Conservation (phyloP, 2,888 invertebrate genomes). For the Drosophila dives region DNA sequence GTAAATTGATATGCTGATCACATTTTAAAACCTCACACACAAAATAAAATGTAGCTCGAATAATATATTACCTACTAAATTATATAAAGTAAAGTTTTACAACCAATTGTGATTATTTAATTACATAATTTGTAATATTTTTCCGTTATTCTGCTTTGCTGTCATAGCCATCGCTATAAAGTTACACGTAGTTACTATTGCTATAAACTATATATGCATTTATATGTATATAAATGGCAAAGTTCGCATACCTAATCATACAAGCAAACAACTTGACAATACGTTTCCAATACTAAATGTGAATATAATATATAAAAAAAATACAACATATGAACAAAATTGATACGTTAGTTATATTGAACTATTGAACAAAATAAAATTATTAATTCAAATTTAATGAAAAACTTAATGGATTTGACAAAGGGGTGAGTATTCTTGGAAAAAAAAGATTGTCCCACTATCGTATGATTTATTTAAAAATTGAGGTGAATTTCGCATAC, state of each 20-base stretch:
- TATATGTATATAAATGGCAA: conserved; percentile 18
- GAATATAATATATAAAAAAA: conserved; percentile 36
- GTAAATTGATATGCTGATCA: conserved; percentile 81
- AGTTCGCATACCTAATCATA: conserved; percentile 34
- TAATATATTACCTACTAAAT: conserved; percentile 48
- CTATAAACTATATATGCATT: conserved; percentile 32
- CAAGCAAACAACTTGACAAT: conserved; percentile 79
- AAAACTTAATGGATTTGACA: neutral
- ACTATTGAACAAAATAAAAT: conserved; percentile 61
- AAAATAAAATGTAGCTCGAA: conserved; percentile 46
- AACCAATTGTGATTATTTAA: conserved; percentile 73
- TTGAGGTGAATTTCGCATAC: neutral
- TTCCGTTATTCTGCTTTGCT: conserved; percentile 44
- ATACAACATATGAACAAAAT: conserved; percentile 14
- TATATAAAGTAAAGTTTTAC: conserved; percentile 40
- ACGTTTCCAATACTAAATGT: conserved; percentile 76
- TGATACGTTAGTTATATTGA: conserved; percentile 42
- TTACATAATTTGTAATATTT: conserved; percentile 63
- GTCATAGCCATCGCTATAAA: conserved; percentile 29
- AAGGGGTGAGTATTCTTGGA: neutral
- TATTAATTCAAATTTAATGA: conserved; percentile 32
- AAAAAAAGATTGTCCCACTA: neutral
- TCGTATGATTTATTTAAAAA: neutral
- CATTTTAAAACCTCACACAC: conserved; percentile 36
- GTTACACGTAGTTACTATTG: conserved; percentile 47